These are phyloP conservation scores for Telmatherina bonti DNA, from an alignment of 2,797 vertebrate species.

Conservation along the genomic window DNA sequence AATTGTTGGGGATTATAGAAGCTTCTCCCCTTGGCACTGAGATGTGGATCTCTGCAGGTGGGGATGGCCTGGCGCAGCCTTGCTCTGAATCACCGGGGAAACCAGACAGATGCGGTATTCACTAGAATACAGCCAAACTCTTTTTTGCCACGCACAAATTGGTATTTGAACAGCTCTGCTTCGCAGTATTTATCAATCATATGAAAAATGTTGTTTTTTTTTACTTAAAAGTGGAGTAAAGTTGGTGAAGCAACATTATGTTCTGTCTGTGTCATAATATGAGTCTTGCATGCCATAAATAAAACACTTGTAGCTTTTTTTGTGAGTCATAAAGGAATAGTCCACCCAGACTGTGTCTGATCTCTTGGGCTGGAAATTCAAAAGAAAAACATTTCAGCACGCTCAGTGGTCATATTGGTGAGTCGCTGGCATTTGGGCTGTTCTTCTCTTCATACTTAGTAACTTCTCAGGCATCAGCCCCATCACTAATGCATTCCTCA, in stretches of 20 bases:
- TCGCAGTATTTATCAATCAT: constrained; percentile 2
- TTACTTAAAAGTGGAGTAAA: background rate
- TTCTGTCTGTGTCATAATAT: constrained; percentile 8
- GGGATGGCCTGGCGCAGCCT: constrained; percentile 51
- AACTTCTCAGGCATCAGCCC: constrained; percentile 28
- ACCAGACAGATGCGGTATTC: constrained; percentile 23
- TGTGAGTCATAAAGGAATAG: constrained; percentile 41
- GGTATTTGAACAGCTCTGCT: background rate
- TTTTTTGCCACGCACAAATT: constrained; percentile 10
- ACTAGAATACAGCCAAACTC: background rate
- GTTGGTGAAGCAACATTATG: constrained; percentile 3
- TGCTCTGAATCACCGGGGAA: constrained; percentile 38
- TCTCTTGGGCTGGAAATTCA: constrained; percentile 26
- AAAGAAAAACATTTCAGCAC: constrained; percentile 19
- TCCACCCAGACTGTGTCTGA: constrained; percentile 33
- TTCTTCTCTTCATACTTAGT: constrained; percentile 29
- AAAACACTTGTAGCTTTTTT: constrained; percentile 2
- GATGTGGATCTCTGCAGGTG: constrained; percentile 64
- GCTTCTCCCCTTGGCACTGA: constrained; percentile 63
- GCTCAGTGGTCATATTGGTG: constrained; percentile 44
- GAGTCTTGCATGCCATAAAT: constrained; percentile 27
- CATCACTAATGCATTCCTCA: constrained; percentile 54
- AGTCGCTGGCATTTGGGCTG: constrained; percentile 51
- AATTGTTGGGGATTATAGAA: constrained; percentile 63
- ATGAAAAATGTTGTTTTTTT: background rate